phyloP scores from a whole-genome alignment of 2,888 invertebrate species.

The Sphaerophoria taeniata region DNA sequence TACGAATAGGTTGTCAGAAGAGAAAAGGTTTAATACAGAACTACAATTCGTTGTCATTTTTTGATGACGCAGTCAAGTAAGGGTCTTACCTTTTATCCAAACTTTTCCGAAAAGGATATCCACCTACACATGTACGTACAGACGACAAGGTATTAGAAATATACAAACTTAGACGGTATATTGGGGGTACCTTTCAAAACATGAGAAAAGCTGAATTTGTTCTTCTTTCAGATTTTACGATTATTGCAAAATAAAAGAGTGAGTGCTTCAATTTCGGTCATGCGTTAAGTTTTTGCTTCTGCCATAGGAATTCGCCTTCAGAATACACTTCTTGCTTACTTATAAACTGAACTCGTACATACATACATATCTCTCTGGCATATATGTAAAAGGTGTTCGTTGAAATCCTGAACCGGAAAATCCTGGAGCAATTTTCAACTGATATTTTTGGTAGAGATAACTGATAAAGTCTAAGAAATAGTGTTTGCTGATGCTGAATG shows the following conservation, averaged over 20 bases:
- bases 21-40: conserved; percentile 53
- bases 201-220: conserved; percentile 59
- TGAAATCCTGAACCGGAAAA: too few species aligned
- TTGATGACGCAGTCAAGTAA: conserved; percentile 44
- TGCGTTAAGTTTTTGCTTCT: conserved; percentile 42
- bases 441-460: too few species aligned
- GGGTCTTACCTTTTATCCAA: conserved; percentile 16
- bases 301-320: neutral
- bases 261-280: conserved; percentile 63
- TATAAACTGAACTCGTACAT: neutral
- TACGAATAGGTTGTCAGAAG: conserved; percentile 6
- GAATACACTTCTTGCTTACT: neutral
- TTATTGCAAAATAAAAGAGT: conserved; percentile 70
- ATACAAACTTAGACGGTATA: too few species aligned
- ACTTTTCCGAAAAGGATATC: conserved; percentile 10
- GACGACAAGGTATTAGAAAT: too few species aligned
- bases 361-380: too few species aligned
- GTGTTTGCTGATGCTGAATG: too few species aligned
- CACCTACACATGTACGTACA: neutral
- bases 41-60: conserved; percentile 60
- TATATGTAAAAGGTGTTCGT: too few species aligned
- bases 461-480: too few species aligned
- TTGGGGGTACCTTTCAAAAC: neutral
- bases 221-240: conserved; percentile 68
- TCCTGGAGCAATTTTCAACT: too few species aligned